Percentiles rank a stretch among this genome's conserved stretches.
Conservation (phyloP, 2,113 vertebrate genomes). For the Cochlearius cochlearius region DNA sequence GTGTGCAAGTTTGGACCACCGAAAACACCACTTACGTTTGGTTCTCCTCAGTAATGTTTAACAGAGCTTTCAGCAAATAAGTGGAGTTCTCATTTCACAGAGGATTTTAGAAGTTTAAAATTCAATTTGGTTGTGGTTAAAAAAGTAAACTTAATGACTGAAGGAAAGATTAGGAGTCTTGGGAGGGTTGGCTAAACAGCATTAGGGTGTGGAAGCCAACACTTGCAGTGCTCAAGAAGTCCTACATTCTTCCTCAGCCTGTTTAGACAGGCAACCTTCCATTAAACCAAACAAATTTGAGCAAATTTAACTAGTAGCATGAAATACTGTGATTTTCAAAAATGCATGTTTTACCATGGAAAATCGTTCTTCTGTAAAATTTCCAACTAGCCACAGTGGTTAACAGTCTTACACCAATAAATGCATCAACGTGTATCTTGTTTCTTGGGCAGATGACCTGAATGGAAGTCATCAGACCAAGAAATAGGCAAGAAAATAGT, state of each 20-base stretch:
- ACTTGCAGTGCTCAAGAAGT: background rate
- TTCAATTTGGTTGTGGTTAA: background rate
- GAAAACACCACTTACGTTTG: background rate
- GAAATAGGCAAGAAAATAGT: background rate
- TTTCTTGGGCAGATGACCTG: background rate
- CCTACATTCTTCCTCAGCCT: background rate
- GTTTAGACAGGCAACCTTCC: background rate
- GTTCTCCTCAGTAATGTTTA: background rate
- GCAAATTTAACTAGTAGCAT: background rate
- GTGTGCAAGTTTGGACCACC: background rate
- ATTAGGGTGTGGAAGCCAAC: background rate
- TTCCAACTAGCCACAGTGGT: background rate
- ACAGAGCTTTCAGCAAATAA: background rate
- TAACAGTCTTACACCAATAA: background rate
- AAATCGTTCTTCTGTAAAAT: background rate
- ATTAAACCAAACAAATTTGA: background rate
- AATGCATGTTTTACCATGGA: background rate
- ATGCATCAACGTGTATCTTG: background rate
- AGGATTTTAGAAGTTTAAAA: background rate
- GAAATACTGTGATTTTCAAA: background rate
- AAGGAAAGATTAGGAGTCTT: background rate
- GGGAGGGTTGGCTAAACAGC: background rate
- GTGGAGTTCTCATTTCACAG: background rate
- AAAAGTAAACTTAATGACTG: background rate
- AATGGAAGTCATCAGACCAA: background rate